Percentiles rank a stretch among this genome's conserved stretches.
These are phyloP conservation scores for Hyalella azteca DNA, from an alignment of 2,888 invertebrate genomes.

Conservation along the genomic window DNA sequence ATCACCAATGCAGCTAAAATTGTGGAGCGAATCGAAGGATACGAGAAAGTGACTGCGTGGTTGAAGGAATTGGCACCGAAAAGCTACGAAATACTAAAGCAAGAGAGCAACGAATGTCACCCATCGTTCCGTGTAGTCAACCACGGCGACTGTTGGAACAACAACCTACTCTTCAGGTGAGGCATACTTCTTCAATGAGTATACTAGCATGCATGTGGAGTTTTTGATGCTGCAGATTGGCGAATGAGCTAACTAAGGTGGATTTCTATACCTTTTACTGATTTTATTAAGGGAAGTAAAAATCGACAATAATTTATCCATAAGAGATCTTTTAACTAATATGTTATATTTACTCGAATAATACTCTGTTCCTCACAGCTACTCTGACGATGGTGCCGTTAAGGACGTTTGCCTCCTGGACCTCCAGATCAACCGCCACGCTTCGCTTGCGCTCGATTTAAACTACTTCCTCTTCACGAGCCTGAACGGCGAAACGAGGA, in stretches of 20 bases:
- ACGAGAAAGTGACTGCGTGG: slow-evolving; percentile 38
- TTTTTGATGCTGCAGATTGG: background rate
- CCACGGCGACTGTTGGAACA: slow-evolving; percentile 51
- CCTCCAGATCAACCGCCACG: slow-evolving; percentile 33
- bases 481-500: slow-evolving; percentile 37
- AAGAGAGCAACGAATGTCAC: background rate
- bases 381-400: background rate
- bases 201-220: background rate
- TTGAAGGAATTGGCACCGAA: background rate
- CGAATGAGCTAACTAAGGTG: too few species aligned
- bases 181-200: background rate
- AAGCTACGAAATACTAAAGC: background rate
- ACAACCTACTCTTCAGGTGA: slow-evolving; percentile 51
- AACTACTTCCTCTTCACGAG: slow-evolving; percentile 40
- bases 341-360: too few species aligned
- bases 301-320: too few species aligned
- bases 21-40: slow-evolving; percentile 26
- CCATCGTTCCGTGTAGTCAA: slow-evolving; percentile 33
- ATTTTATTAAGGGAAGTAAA: too few species aligned
- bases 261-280: too few species aligned
- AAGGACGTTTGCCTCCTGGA: slow-evolving; percentile 40
- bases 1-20: slow-evolving; percentile 11
- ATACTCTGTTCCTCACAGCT: too few species aligned
- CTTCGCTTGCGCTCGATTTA: slow-evolving; percentile 6
- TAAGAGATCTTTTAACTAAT: too few species aligned